Evolutionary conservation across 2,113 vertebrate species (phyloP).

Genomic region (Cyanoderma ruficeps): DNA sequence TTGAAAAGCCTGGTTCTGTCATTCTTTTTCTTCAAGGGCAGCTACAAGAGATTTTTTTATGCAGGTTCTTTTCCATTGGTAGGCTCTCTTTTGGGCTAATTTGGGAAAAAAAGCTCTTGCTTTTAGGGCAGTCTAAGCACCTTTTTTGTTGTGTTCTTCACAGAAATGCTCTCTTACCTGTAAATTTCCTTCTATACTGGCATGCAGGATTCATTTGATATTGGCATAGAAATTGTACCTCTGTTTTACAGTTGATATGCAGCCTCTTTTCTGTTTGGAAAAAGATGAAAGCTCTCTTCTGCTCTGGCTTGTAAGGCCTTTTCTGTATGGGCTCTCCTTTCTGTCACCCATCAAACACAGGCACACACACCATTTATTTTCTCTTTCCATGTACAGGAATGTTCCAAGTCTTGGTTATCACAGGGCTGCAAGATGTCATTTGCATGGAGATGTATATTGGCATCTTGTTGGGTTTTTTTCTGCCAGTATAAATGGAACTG

Average conservation of each 20-base stretch:
- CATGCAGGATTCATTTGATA: constrained; percentile 5
- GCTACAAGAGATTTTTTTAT: constrained; percentile 16
- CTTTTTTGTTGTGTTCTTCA: constrained; percentile 13
- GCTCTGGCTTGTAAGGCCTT: background rate
- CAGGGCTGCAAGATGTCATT: constrained; percentile 42
- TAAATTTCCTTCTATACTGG: constrained; percentile 5
- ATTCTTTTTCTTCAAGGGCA: constrained; percentile 31
- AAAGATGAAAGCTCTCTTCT: constrained; percentile 49
- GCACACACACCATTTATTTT: background rate
- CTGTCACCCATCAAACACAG: background rate
- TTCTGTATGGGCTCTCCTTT: constrained; percentile 10
- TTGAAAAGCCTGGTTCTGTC: constrained; percentile 44
- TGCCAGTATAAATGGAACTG: background rate
- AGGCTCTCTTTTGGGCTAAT: constrained; percentile 8
- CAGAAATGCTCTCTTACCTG: constrained; percentile 30
- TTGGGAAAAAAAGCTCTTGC: background rate
- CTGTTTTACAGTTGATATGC: constrained; percentile 61
- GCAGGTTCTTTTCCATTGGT: background rate
- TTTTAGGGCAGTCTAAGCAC: constrained; percentile 2
- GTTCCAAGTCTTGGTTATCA: constrained; percentile 52
- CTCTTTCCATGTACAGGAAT: background rate
- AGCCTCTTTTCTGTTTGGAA: constrained; percentile 39
- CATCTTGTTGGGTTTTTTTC: background rate
- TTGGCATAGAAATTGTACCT: constrained; percentile 36
- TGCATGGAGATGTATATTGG: background rate